Evolutionary conservation across 2,888 invertebrate species (phyloP).

Genomic region (Clunio marinus): DNA sequence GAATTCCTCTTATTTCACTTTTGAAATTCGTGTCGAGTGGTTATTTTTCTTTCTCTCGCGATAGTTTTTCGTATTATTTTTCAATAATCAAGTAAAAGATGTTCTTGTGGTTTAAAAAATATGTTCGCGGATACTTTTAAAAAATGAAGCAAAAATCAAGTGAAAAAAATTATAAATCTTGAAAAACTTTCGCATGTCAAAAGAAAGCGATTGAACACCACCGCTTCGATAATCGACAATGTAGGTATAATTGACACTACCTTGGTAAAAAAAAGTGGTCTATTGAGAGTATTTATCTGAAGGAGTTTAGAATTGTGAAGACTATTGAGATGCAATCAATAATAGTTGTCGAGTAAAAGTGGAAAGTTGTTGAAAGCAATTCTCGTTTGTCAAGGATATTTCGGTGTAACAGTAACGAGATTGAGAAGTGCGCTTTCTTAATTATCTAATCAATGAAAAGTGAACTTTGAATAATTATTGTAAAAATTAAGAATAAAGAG

Average conservation of each 20-base stretch:
- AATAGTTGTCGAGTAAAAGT: neutral
- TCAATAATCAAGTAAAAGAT: constrained; percentile 2
- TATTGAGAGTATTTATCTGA: neutral
- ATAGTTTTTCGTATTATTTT: constrained; percentile 34
- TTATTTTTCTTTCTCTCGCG: constrained; percentile 44
- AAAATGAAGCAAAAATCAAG: neutral
- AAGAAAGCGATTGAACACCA: no score
- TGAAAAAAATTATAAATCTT: neutral
- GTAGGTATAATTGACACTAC: neutral
- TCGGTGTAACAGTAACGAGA: neutral
- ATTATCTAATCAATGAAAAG: no score
- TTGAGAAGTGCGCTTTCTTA: no score
- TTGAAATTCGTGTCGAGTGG: constrained; percentile 55
- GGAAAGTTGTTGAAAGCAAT: neutral
- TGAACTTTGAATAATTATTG: constrained; percentile 20
- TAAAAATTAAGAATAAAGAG: constrained; percentile 12
- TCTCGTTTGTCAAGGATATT: neutral
- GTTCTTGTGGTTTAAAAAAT: neutral
- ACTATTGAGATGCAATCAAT: neutral
- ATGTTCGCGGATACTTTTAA: no score
- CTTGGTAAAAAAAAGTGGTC: neutral
- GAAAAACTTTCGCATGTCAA: no score
- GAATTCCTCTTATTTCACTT: constrained; percentile 54
- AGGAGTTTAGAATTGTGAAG: neutral
- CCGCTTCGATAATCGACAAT: no score